phyloP scores from a whole-genome alignment of 2,888 invertebrate species.

The Lasioglossum malachurum region DNA sequence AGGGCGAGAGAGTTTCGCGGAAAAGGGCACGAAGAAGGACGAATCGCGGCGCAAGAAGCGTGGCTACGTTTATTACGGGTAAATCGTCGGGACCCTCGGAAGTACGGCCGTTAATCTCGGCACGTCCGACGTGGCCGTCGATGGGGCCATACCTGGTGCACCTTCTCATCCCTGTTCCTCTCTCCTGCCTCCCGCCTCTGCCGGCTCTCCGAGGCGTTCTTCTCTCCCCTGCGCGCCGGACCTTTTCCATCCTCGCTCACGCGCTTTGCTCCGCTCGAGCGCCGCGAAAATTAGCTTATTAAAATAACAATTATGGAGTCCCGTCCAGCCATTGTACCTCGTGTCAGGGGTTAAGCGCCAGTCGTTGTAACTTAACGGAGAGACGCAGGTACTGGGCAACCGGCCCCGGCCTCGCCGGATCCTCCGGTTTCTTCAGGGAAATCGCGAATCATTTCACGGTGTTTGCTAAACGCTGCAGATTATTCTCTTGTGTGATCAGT shows the following conservation, averaged over 20 bases:
- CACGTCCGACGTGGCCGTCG: slow-evolving; percentile 70
- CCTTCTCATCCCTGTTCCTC: slow-evolving; percentile 32
- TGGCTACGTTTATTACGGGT: slow-evolving; percentile 70
- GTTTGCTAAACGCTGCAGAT: neutral
- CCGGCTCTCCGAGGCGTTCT: neutral
- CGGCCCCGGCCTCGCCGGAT: slow-evolving; percentile 16
- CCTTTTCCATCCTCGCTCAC: slow-evolving; percentile 38
- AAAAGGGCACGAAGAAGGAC: slow-evolving; percentile 43
- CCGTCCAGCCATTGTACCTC: slow-evolving; percentile 76
- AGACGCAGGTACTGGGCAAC: slow-evolving; percentile 57
- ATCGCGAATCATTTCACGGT: slow-evolving; percentile 10
- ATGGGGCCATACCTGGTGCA: slow-evolving; percentile 64
- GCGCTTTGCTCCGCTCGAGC: slow-evolving; percentile 64
- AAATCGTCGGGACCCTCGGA: slow-evolving; percentile 69
- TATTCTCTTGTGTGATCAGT: neutral
- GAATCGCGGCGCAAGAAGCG: slow-evolving; percentile 58
- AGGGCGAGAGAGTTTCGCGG: slow-evolving; percentile 49
- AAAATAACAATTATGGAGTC: slow-evolving; percentile 81
- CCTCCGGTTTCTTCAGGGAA: neutral
- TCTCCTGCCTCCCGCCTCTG: slow-evolving; percentile 28
- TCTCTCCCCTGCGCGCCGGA: slow-evolving; percentile 3
- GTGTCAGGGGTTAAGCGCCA: slow-evolving; percentile 79
- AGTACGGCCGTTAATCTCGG: slow-evolving; percentile 76
- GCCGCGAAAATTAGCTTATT: slow-evolving; percentile 81
- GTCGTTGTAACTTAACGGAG: slow-evolving; percentile 78